Evolutionary conservation across 64 coral and sea anemone genomes (phyloP).

Genomic region (Stichodactyla mertensii): DNA sequence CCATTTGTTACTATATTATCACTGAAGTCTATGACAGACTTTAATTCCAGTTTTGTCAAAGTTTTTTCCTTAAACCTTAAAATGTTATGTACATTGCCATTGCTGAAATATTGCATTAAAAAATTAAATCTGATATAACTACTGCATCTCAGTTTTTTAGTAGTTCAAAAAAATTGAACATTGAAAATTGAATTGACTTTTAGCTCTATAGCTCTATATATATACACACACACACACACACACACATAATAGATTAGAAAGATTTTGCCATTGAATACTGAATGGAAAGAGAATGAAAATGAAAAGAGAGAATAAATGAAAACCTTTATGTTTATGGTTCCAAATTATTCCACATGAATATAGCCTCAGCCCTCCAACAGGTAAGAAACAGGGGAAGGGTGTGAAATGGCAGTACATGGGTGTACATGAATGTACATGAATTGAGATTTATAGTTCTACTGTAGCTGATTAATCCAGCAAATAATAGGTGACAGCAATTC

Average conservation of each 20-base stretch:
- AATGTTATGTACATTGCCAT: background rate
- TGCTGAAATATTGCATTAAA: background rate
- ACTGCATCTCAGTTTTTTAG: too few species aligned
- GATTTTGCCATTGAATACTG: background rate
- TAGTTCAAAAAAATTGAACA: background rate
- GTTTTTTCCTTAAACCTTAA: background rate
- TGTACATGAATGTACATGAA: too few species aligned
- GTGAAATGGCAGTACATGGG: too few species aligned
- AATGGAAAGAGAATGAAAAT: background rate
- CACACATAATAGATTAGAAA: background rate
- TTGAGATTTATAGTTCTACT: too few species aligned
- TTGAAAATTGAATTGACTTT: too few species aligned
- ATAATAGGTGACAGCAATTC: too few species aligned
- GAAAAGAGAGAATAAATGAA: background rate
- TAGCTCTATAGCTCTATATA: background rate
- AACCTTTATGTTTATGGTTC: background rate
- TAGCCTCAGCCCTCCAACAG: too few species aligned
- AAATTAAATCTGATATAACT: background rate
- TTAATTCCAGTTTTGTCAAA: background rate
- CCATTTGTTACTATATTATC: conserved; percentile 5
- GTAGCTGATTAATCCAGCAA: too few species aligned
- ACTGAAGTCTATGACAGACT: background rate
- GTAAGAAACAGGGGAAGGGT: too few species aligned
- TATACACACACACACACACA: background rate
- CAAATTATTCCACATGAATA: too few species aligned